These are phyloP conservation scores for Carpatolechia fugitivella DNA, from an alignment of 2,888 invertebrate genomes.

Conservation along the genomic window DNA sequence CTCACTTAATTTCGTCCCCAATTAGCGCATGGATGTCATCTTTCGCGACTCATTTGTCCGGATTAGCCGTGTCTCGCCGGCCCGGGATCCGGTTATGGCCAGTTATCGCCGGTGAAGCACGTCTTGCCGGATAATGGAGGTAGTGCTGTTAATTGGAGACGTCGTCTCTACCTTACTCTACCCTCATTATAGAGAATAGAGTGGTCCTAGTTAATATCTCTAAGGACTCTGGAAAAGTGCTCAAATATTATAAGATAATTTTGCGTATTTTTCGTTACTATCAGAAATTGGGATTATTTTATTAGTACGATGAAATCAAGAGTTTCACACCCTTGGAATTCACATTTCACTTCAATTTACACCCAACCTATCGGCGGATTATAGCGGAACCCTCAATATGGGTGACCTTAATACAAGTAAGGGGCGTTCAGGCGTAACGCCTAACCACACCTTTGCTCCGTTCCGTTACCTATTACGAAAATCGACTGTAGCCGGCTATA, in stretches of 20 bases:
- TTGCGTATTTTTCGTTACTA: no score
- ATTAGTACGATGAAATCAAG: no score
- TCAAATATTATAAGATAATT: no score
- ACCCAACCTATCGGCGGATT: slow-evolving; percentile 3
- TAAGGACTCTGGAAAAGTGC: no score
- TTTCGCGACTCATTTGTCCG: slow-evolving; percentile 56
- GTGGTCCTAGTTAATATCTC: slow-evolving; percentile 29
- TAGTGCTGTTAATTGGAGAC: slow-evolving; percentile 56
- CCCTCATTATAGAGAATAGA: slow-evolving; percentile 30
- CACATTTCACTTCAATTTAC: slow-evolving; percentile 2
- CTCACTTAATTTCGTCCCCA: slow-evolving; percentile 46
- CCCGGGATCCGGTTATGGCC: slow-evolving; percentile 37
- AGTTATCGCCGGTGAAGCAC: slow-evolving; percentile 46
- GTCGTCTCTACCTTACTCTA: slow-evolving; percentile 41
- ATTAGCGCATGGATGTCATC: slow-evolving; percentile 59
- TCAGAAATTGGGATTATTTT: no score
- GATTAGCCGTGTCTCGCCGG: slow-evolving; percentile 34
- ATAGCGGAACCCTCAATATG: slow-evolving; percentile 2
- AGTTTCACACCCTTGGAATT: background rate
- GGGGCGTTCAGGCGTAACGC: background rate
- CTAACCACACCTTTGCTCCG: background rate
- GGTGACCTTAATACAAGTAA: slow-evolving; percentile 6
- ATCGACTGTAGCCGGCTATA: background rate
- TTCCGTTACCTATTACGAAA: background rate
- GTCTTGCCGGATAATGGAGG: slow-evolving; percentile 50